These are phyloP conservation scores for Lithophane leautieri DNA, from an alignment of 2,888 invertebrate genomes.

Conservation along the genomic window DNA sequence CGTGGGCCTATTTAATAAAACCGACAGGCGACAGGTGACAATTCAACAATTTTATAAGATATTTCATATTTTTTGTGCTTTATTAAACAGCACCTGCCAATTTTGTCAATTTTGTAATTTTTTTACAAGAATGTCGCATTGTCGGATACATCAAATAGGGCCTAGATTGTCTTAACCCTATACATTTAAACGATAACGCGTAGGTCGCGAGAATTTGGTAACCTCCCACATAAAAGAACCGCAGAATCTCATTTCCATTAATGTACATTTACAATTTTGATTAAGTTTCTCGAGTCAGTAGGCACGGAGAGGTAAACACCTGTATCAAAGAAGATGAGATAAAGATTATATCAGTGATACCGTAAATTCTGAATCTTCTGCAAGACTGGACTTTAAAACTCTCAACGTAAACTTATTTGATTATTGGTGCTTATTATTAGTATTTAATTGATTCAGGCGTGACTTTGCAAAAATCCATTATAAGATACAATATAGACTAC, in stretches of 20 bases:
- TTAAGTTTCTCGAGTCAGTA: slow-evolving; percentile 4
- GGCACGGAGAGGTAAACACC: slow-evolving; percentile 4
- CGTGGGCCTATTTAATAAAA: too few species aligned
- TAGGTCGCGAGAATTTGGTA: neutral
- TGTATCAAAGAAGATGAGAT: slow-evolving; percentile 20
- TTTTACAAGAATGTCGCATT: neutral
- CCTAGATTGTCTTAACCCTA: neutral
- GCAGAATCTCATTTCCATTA: slow-evolving; percentile 29
- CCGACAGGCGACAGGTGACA: too few species aligned
- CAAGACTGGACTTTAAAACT: neutral
- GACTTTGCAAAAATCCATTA: too few species aligned
- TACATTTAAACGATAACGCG: neutral
- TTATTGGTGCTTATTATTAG: too few species aligned
- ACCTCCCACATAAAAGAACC: slow-evolving; percentile 7
- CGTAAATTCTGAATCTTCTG: neutral
- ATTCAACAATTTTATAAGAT: too few species aligned
- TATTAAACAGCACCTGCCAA: neutral
- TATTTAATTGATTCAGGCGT: too few species aligned
- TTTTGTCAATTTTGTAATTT: neutral
- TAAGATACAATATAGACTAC: too few species aligned
- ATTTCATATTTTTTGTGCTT: too few species aligned
- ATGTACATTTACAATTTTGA: slow-evolving; percentile 34
- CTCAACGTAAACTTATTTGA: neutral
- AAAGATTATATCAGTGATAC: neutral
- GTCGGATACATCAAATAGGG: neutral